These are phyloP conservation scores for Pungitius pungitius DNA, from an alignment of 2,113 vertebrate genomes.

Conservation along the genomic window DNA sequence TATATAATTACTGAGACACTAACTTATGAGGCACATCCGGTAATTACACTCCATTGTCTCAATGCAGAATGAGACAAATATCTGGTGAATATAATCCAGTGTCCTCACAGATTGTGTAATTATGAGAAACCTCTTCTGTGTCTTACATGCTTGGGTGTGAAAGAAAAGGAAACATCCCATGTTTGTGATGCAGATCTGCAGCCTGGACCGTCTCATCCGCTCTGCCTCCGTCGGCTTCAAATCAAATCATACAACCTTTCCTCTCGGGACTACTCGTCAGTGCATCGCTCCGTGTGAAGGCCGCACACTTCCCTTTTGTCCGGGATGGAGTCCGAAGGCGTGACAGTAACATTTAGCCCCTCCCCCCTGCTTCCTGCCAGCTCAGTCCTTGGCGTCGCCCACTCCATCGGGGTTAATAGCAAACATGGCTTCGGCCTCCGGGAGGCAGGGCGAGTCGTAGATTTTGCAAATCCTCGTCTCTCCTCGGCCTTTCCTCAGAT, in stretches of 20 bases:
- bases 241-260: background rate
- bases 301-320: background rate
- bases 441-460: conserved; percentile 91
- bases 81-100: too few relatives aligned
- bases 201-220: background rate
- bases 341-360: background rate
- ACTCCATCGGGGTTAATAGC: conserved; percentile 90
- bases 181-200: background rate
- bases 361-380: background rate
- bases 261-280: background rate
- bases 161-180: background rate
- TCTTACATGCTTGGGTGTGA: background rate
- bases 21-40: background rate
- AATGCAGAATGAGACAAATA: too few relatives aligned
- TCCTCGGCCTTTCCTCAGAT: conserved; percentile 88
- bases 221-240: background rate
- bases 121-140: background rate
- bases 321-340: background rate
- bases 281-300: background rate
- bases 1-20: background rate
- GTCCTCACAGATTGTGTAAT: background rate
- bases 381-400: conserved; percentile 90
- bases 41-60: too few relatives aligned
- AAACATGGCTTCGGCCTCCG: conserved; percentile 92
- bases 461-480: conserved; percentile 95